These are phyloP conservation scores for Chymomyza fuscimana DNA, from an alignment of 2,888 invertebrate species.

Conservation along the genomic window DNA sequence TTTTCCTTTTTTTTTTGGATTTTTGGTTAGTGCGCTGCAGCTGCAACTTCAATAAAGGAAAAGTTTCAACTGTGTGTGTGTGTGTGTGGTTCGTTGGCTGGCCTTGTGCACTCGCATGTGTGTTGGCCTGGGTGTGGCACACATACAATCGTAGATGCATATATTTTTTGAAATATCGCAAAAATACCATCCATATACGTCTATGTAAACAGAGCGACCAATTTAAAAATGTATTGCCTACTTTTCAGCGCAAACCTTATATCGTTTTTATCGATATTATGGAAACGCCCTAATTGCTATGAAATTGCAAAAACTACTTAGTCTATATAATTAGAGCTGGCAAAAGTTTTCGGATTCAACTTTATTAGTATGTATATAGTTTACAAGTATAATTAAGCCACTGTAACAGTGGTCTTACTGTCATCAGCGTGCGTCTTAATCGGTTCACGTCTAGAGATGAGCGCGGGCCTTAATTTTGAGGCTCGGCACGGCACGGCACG, in stretches of 20 bases:
- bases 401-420: too few relatives aligned
- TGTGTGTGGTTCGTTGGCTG: conserved; percentile 10
- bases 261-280: neutral
- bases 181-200: neutral
- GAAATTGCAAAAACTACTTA: neutral
- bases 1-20: neutral
- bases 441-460: too few relatives aligned
- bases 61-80: conserved; percentile 4
- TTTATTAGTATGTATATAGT: too few relatives aligned
- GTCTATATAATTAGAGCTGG: neutral
- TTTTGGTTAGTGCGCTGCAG: neutral
- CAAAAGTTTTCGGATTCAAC: too few relatives aligned
- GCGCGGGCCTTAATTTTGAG: too few relatives aligned
- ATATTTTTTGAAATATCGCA: neutral
- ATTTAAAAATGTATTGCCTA: neutral
- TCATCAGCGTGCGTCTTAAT: too few relatives aligned
- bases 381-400: too few relatives aligned
- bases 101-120: neutral
- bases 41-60: neutral
- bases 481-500: too few relatives aligned
- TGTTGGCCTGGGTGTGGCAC: conserved; percentile 16
- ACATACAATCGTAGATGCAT: neutral
- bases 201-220: neutral
- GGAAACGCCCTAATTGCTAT: neutral
- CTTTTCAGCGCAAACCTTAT: neutral